phyloP scores from a whole-genome alignment of 2,113 vertebrate species.

The Thalassoma bifasciatum region DNA sequence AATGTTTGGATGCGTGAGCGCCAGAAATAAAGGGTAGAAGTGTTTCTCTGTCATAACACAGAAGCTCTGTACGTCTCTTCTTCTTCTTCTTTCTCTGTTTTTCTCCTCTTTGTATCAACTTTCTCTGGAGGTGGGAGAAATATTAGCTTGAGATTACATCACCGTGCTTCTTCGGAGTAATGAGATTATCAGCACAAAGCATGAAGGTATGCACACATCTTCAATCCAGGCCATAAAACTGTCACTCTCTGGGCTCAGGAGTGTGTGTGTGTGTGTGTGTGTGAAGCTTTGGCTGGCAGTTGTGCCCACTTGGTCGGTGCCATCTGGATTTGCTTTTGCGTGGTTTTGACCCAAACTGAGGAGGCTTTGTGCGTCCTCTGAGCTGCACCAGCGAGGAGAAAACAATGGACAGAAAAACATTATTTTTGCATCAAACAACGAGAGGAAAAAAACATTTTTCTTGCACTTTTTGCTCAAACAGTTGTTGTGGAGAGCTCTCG shows the following conservation, averaged over 20 bases:
- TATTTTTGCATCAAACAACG: neutral
- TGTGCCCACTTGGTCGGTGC: slow-evolving; percentile 59
- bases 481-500: neutral
- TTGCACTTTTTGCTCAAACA: neutral
- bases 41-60: slow-evolving; percentile 48
- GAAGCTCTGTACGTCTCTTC: slow-evolving; percentile 33
- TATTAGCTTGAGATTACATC: slow-evolving; percentile 23
- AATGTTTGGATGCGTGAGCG: slow-evolving; percentile 49
- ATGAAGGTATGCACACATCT: slow-evolving; percentile 23
- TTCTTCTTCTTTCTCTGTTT: neutral
- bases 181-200: slow-evolving; percentile 15
- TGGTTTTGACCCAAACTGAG: slow-evolving; percentile 47
- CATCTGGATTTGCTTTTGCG: slow-evolving; percentile 67
- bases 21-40: slow-evolving; percentile 23
- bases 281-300: slow-evolving; percentile 38
- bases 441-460: neutral
- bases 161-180: slow-evolving; percentile 42
- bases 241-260: slow-evolving; percentile 18
- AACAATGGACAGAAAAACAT: slow-evolving; percentile 43
- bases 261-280: slow-evolving; percentile 7
- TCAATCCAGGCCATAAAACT: neutral
- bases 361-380: slow-evolving; percentile 56
- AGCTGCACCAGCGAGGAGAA: slow-evolving; percentile 13
- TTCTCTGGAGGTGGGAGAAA: neutral
- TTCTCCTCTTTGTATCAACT: neutral